Percentiles rank a stretch among this genome's conserved stretches.
Conservation (phyloP, 2,113 vertebrate species). For the Myotis davidii region DNA sequence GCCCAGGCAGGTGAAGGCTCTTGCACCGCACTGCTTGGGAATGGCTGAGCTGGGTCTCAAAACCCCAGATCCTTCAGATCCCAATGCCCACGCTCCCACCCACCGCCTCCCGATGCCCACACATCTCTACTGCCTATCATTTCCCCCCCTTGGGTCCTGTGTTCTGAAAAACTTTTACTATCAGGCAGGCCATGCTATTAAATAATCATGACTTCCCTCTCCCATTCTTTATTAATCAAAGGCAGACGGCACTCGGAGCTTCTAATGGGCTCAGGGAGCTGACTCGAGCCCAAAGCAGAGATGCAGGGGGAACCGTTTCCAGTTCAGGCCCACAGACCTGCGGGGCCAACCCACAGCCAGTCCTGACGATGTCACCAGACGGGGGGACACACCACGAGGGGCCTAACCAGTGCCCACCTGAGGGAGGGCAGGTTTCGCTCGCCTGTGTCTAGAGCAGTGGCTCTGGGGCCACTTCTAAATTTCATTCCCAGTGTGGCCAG, state of each 20-base stretch:
- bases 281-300: neutral
- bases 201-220: constrained; percentile 39
- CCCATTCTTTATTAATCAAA: constrained; percentile 48
- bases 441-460: too few relatives aligned
- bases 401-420: fast-evolving
- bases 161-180: constrained; percentile 33
- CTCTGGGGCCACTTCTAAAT: neutral
- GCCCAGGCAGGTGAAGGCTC: fast-evolving
- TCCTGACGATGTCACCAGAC: neutral
- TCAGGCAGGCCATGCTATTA: neutral
- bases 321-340: neutral
- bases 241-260: neutral
- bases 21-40: neutral
- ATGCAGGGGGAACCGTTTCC: fast-evolving
- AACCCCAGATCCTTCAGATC: neutral
- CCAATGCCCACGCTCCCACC: neutral
- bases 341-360: neutral
- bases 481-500: constrained; percentile 49
- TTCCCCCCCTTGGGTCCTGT: neutral
- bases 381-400: too few relatives aligned
- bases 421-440: neutral
- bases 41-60: neutral
- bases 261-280: neutral
- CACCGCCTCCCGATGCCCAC: fast-evolving
- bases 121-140: fast-evolving